Base-by-base conservation (phyloP, 2,888 invertebrate species). In the Drosophila eohydei region DNA sequence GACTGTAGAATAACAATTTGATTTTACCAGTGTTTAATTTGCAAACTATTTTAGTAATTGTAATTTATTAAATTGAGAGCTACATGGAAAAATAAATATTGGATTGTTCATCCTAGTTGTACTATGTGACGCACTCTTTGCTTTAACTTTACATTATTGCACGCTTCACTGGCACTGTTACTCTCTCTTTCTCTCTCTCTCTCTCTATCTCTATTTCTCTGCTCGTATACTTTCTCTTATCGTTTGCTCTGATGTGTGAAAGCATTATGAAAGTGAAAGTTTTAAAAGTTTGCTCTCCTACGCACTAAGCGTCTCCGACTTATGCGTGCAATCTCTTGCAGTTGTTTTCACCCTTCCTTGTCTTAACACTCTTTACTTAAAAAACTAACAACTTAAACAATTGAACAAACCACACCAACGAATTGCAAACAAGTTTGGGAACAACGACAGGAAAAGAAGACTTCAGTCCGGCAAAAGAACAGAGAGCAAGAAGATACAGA, bases 391-490 rank as follows among this genome's bases (percentile, higher is more conserved):
- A 61, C 57, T 62, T 55, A 40, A 74, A 63, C 55, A 66, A 70
- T 58, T 59, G 21, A 72, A 51, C 30, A 63, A n/a, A 41, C 32
- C 16, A 65, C 50, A 57, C 44, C 63, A 77, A 48, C 66, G 43
- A 67, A 59, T 40, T 54, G 50, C 64, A 56, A 65, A 65, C 54
- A 88, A 86, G 97, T 96, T 74, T 97, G 97, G 97, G 21, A 41
- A 12, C 97, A 36, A 21, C 12, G 28, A 28, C 97, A 96, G 4
- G 97, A 97, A 2, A 36, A 16, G 7, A 8, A 8, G 2, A 7
- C 97, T 4, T 7, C 97, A 97, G 0, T 55, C 97, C 63, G 93
- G 94, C n/a, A 21, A 21, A 21, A 21, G 21, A 21, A 21, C 21
- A 21, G 52, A 12, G 56, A 66, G n/a, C 50, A 60, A 6, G 62